phyloP scores from a whole-genome alignment of 2,888 invertebrate genomes.

The Argyresthia goedartella region DNA sequence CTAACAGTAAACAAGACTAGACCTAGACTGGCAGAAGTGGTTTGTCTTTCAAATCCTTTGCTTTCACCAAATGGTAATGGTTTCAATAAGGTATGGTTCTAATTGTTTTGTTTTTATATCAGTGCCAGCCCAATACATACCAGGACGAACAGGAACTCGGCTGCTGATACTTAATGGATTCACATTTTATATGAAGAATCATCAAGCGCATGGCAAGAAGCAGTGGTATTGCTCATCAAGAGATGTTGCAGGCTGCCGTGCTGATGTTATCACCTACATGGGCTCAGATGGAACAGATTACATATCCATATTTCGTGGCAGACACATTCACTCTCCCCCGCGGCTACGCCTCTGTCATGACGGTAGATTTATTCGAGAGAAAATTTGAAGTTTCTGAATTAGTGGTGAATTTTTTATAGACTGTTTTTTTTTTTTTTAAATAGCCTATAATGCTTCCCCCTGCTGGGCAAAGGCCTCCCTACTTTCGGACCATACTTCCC shows the following conservation, averaged over 20 bases:
- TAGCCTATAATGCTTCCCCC: too few relatives aligned
- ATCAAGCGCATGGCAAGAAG: slow-evolving; percentile 61
- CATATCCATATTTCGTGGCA: slow-evolving; percentile 58
- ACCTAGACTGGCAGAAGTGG: too few relatives aligned
- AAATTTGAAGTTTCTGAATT: slow-evolving; percentile 13
- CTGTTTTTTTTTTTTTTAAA: background rate
- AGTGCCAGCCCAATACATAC: slow-evolving; percentile 62
- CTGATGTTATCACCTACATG: slow-evolving; percentile 60
- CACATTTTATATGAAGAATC: slow-evolving; percentile 64
- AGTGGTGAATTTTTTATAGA: background rate
- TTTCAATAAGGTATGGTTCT: slow-evolving; percentile 24
- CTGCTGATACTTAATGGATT: slow-evolving; percentile 56
- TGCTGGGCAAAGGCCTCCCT: too few relatives aligned
- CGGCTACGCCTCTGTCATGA: slow-evolving; percentile 55
- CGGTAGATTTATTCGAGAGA: slow-evolving; percentile 58
- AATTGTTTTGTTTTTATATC: slow-evolving; percentile 23
- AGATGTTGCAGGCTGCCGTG: slow-evolving; percentile 56
- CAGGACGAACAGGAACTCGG: slow-evolving; percentile 56
- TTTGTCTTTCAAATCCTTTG: background rate
- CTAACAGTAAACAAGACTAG: background rate
- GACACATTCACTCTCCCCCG: slow-evolving; percentile 55
- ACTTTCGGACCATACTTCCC: too few relatives aligned
- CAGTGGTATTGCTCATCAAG: slow-evolving; percentile 64
- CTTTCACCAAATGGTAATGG: background rate
- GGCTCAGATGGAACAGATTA: slow-evolving; percentile 54